These are phyloP conservation scores for Drosophila insularis DNA, from an alignment of 1,140 invertebrate genomes.

Conservation along the genomic window DNA sequence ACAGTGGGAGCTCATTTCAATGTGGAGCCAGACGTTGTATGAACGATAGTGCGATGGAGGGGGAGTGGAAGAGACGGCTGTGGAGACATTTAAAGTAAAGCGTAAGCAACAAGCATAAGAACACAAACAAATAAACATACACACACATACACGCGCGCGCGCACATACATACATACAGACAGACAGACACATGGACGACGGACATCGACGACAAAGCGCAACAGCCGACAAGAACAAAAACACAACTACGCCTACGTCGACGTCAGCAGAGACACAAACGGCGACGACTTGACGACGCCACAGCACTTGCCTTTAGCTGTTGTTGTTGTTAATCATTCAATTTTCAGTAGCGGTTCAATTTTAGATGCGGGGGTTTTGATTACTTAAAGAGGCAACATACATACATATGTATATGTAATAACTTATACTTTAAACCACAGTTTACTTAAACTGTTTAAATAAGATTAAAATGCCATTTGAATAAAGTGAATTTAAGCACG, in stretches of 20 bases:
- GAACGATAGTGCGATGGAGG: not conserved
- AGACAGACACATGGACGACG: no score
- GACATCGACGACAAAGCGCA: constrained; percentile 15
- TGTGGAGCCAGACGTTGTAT: constrained; percentile 21
- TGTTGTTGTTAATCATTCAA: constrained; percentile 48
- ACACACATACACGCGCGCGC: constrained; percentile 23
- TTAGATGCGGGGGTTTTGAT: constrained; percentile 35
- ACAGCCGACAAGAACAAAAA: constrained; percentile 44
- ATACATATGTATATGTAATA: not conserved
- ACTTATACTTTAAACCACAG: not conserved
- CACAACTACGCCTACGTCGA: no score
- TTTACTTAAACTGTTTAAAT: not conserved
- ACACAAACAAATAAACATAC: constrained; percentile 25
- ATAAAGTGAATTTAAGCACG: not conserved
- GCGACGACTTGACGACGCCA: constrained; percentile 73
- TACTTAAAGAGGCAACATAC: constrained; percentile 33
- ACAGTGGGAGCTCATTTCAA: constrained; percentile 30
- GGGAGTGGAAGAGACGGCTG: not conserved
- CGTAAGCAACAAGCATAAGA: constrained; percentile 37
- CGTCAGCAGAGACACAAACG: constrained; percentile 16
- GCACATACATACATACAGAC: constrained; percentile 7
- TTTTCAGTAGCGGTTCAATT: constrained; percentile 49
- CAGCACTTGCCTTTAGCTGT: constrained; percentile 55
- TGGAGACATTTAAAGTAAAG: constrained; percentile 39
- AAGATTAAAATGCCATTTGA: not conserved